A percentile compares a stretch with the other conserved stretches of the same genome.
phyloP scores from a whole-genome alignment of 1,140 invertebrate species.

The Papilio dardanus region DNA sequence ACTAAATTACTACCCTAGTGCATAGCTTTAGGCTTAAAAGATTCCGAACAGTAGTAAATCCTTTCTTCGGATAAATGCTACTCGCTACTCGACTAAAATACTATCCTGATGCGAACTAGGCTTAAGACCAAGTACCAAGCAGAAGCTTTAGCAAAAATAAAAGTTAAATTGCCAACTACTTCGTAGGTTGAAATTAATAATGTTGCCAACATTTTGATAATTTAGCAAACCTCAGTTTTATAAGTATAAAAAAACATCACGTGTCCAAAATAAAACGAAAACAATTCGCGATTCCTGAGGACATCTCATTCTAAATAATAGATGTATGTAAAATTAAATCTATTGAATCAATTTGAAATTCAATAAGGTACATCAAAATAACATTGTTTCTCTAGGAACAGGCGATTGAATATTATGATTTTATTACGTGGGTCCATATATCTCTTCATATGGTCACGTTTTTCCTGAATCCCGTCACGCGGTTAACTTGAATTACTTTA shows the following conservation, averaged over 20 bases:
- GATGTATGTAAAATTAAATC: constrained; percentile 32
- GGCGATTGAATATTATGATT: constrained; percentile 37
- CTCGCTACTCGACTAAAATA: too few relatives aligned
- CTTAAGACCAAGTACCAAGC: too few relatives aligned
- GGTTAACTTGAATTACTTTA: constrained; percentile 36
- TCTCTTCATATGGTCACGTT: constrained; percentile 35
- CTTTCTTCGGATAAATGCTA: too few relatives aligned
- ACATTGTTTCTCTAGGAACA: constrained; percentile 29
- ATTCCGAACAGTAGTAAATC: too few relatives aligned
- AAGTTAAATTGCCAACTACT: too few relatives aligned
- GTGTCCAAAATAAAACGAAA: background rate
- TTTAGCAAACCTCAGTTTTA: background rate
- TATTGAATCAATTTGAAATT: constrained; percentile 27
- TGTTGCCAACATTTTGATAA: too few relatives aligned
- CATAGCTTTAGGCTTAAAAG: too few relatives aligned
- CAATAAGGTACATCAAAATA: constrained; percentile 32
- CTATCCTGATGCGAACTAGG: too few relatives aligned
- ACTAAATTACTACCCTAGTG: too few relatives aligned
- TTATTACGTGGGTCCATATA: constrained; percentile 29
- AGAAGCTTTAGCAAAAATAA: too few relatives aligned
- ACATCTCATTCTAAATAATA: constrained; percentile 21
- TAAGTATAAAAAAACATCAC: background rate
- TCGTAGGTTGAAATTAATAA: too few relatives aligned
- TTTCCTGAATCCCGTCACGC: constrained; percentile 33
- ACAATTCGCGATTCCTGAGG: background rate